Evolutionary conservation across 2,113 vertebrate species (phyloP), one percentile per base, ranked within the genome.

Genomic region (Burhinus oedicnemus): DNA sequence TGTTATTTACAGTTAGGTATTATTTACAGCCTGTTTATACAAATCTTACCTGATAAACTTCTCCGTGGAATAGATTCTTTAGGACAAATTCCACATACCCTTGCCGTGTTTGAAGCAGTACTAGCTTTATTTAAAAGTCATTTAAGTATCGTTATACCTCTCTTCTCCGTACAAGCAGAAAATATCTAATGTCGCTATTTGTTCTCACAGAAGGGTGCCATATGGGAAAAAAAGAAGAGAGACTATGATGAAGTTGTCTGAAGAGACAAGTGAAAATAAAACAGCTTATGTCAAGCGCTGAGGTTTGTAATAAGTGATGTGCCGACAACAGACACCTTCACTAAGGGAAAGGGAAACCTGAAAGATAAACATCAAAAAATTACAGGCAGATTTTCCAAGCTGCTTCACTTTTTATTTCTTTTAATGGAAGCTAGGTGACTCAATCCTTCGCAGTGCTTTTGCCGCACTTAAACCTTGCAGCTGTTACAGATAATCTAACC

Each of bases 191-290:
- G 44, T 61, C 2, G 52, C 38, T 91, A 91, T 69, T 95, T 84
- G 60, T 87, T 87, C 78, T 94, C 57, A 84, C 29, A 89, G 60
- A 91, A 81, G 40, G 36, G 23, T 91, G 52, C 72, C 30, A 38
- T 23, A 61, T 20, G 51, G 76, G 44, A n/a, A 52, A 83, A 86
- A 89, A 77, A 69, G 11, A 47, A 75, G 42, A 68, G 64, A 83
- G n/a, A 49, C 49, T 68, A 26, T 20, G 83, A 87, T 76, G 65
- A 82, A 95, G 84, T 54, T 69, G 30, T 87, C 85, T 85, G 83
- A 95, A 89, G 65, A 89, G 57, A 42, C 51, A 92, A 74, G 83
- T 70, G 77, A 95, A 96, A 95, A 95, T 87, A 95, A 89, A 92
- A 51, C 20, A 82, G 83, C 40, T 88, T 78, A 15, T 87, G 65